A percentile compares a stretch with the other conserved stretches of the same genome.
Conservation (phyloP, 92 coral and sea anemone genomes). For the Paragorgia papillata region DNA sequence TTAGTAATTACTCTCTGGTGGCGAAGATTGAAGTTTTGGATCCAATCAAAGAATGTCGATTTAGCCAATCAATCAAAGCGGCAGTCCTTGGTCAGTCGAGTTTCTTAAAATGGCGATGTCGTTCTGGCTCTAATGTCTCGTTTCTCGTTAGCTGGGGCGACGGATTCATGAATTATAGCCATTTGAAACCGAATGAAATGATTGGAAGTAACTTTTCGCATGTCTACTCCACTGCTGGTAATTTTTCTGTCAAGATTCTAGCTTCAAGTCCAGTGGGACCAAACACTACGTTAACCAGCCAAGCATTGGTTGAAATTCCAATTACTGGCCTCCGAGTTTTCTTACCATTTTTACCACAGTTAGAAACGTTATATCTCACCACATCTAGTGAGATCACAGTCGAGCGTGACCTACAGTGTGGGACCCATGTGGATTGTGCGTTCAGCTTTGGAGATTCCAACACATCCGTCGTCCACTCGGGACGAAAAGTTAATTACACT, state of each 20-base stretch:
- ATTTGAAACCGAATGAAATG: constrained; percentile 28
- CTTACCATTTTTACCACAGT: constrained; percentile 59
- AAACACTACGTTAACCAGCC: constrained; percentile 62
- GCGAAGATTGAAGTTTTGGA: constrained; percentile 56
- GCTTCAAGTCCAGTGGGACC: constrained; percentile 78
- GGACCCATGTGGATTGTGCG: constrained; percentile 74
- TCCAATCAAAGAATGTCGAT: constrained; percentile 60
- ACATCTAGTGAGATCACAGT: constrained; percentile 66
- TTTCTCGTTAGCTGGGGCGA: constrained; percentile 87
- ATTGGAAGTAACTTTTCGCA: constrained; percentile 58
- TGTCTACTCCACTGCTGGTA: constrained; percentile 70
- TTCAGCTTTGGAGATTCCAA: constrained; percentile 77
- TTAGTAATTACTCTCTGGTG: constrained; percentile 49
- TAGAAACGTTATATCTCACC: constrained; percentile 66
- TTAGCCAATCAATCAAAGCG: constrained; percentile 65
- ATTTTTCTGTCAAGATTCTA: constrained; percentile 70
- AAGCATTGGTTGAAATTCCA: constrained; percentile 82
- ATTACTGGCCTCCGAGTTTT: constrained; percentile 65
- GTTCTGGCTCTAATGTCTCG: constrained; percentile 77
- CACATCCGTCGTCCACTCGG: constrained; percentile 37
- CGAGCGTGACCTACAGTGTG: constrained; percentile 53
- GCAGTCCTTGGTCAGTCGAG: constrained; percentile 69
- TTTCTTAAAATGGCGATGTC: constrained; percentile 66
- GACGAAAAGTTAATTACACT: constrained; percentile 52
- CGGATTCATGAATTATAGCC: constrained; percentile 14